Percentiles rank a stretch among this genome's conserved stretches.
phyloP scores from a whole-genome alignment of 2,888 invertebrate species.

The Eudemis profundana region DNA sequence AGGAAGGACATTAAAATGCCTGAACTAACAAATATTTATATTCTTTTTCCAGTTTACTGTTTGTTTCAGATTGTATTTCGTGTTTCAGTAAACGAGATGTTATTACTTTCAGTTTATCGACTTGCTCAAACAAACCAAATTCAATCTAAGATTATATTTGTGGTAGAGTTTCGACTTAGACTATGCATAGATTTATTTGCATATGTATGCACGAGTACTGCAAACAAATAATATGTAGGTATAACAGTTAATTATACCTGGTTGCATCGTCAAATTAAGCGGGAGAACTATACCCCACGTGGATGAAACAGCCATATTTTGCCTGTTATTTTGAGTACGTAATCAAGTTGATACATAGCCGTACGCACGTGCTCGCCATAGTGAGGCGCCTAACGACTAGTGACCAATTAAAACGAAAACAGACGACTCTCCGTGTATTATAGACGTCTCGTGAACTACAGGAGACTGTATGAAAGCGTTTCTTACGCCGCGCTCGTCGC shows the following conservation, averaged over 20 bases:
- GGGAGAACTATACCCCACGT: conserved; percentile 2
- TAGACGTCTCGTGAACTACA: conserved; percentile 4
- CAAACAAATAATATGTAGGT: neutral
- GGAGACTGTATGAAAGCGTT: conserved; percentile 17
- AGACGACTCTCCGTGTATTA: conserved; percentile 41
- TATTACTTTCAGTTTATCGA: neutral
- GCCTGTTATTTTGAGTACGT: conserved; percentile 31
- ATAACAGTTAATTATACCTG: neutral
- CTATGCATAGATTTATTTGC: too few relatives aligned
- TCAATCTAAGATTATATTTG: neutral
- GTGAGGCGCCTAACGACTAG: conserved; percentile 62
- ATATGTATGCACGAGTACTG: too few relatives aligned
- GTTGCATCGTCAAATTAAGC: neutral
- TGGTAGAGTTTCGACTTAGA: too few relatives aligned
- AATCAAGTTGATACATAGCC: conserved; percentile 63
- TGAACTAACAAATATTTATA: conserved; percentile 41
- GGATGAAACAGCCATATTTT: conserved; percentile 5
- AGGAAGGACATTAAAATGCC: conserved; percentile 42
- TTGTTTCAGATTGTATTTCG: conserved; percentile 17
- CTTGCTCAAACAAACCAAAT: neutral
- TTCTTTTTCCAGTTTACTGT: conserved; percentile 21
- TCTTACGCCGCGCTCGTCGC: conserved; percentile 40
- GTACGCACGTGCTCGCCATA: conserved; percentile 60
- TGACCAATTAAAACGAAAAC: conserved; percentile 69
- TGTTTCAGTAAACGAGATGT: neutral